Conservation (phyloP, 2,113 vertebrate genomes). For the Ciconia maguari region DNA sequence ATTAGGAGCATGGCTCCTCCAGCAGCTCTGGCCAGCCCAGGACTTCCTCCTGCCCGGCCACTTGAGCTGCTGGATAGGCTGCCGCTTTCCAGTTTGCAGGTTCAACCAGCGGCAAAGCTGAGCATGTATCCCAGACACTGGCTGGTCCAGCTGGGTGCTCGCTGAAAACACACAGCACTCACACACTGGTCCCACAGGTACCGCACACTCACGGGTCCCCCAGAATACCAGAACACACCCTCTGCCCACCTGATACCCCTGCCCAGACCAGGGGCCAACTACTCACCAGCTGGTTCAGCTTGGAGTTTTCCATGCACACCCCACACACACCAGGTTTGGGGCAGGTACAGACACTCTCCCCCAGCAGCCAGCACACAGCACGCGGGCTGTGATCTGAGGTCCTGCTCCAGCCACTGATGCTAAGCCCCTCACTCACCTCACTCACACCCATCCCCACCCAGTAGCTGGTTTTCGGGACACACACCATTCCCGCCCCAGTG, state of each 20-base stretch:
- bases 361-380: fast-evolving
- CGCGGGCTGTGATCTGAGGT: background rate
- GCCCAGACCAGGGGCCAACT: no score
- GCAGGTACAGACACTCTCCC: background rate
- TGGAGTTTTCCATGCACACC: background rate
- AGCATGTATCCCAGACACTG: background rate
- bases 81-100: background rate
- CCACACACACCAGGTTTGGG: fast-evolving
- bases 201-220: background rate
- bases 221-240: background rate
- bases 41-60: background rate
- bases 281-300: background rate
- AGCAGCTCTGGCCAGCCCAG: background rate
- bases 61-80: background rate
- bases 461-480: background rate
- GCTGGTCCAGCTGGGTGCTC: background rate
- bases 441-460: background rate
- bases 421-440: background rate
- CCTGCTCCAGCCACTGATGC: background rate
- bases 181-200: background rate
- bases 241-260: fast-evolving
- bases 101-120: background rate
- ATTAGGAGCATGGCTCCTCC: background rate
- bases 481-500: fast-evolving
- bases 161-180: background rate